These are phyloP conservation scores for Eupristina koningsbergeri DNA, from an alignment of 1,140 invertebrate species.

Conservation along the genomic window DNA sequence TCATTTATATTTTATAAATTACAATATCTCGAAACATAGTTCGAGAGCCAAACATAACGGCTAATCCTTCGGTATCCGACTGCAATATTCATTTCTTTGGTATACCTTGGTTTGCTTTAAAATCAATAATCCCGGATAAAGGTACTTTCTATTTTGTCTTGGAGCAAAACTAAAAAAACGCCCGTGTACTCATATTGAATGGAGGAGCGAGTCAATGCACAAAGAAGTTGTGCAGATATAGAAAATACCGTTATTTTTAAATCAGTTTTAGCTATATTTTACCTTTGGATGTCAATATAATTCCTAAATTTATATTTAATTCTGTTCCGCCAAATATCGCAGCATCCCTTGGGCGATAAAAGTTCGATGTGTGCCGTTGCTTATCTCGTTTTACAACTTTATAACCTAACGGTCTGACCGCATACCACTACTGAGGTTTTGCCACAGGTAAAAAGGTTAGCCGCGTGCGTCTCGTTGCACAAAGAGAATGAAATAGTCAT, in stretches of 20 bases:
- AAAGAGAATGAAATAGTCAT: neutral
- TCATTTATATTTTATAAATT: neutral
- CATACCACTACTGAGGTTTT: too few relatives aligned
- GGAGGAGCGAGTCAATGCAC: too few relatives aligned
- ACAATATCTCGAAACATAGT: neutral
- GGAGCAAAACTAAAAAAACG: too few relatives aligned
- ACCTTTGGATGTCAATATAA: neutral
- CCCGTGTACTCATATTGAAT: too few relatives aligned
- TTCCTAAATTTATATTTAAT: neutral
- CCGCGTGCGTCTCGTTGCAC: too few relatives aligned
- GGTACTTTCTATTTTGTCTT: too few relatives aligned
- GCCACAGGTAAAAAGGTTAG: too few relatives aligned
- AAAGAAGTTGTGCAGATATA: too few relatives aligned
- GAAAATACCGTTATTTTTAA: neutral
- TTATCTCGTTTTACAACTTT: constrained; percentile 1
- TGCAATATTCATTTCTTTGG: too few relatives aligned
- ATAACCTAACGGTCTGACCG: neutral
- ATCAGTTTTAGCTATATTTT: neutral
- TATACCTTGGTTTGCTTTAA: too few relatives aligned
- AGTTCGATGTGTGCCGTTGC: neutral
- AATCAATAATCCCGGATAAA: too few relatives aligned
- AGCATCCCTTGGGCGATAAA: neutral
- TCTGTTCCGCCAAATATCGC: neutral
- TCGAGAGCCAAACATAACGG: neutral
- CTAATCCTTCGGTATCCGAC: neutral